These are phyloP conservation scores for Sarcophilus harrisii DNA, from an alignment of 2,797 vertebrate genomes.

Conservation along the genomic window DNA sequence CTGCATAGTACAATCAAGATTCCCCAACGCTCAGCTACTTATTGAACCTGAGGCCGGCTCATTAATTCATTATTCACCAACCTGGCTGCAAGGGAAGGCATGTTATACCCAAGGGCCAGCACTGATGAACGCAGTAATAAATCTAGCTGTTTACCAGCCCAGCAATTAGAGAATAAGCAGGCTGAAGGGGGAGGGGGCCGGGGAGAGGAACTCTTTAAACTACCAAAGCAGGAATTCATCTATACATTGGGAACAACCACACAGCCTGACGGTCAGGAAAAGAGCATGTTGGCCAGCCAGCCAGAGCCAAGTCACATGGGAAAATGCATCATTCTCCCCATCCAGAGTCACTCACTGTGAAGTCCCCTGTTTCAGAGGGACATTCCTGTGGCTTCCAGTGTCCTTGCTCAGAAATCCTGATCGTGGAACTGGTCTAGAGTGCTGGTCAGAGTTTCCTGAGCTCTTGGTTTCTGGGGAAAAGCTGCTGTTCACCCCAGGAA, in stretches of 20 bases:
- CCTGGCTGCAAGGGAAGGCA: slow-evolving; percentile 82
- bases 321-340: neutral
- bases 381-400: slow-evolving; percentile 64
- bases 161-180: slow-evolving; percentile 84
- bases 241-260: neutral
- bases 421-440: neutral
- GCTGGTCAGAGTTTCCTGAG: neutral
- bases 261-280: neutral
- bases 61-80: slow-evolving; percentile 85
- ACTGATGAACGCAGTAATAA: slow-evolving; percentile 83
- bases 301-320: neutral
- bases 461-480: neutral
- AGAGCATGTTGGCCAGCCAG: neutral
- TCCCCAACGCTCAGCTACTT: slow-evolving; percentile 78
- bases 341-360: neutral
- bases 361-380: slow-evolving; percentile 19
- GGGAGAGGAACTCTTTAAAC: neutral
- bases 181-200: slow-evolving; percentile 68
- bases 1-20: slow-evolving; percentile 79
- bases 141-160: slow-evolving; percentile 84
- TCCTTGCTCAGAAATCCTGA: slow-evolving; percentile 50
- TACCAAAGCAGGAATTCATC: neutral
- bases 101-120: slow-evolving; percentile 82
- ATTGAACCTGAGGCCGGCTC: slow-evolving; percentile 81
- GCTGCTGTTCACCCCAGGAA: neutral